phyloP scores from a whole-genome alignment of 2,797 vertebrate genomes.

The Macropus fuliginosus region DNA sequence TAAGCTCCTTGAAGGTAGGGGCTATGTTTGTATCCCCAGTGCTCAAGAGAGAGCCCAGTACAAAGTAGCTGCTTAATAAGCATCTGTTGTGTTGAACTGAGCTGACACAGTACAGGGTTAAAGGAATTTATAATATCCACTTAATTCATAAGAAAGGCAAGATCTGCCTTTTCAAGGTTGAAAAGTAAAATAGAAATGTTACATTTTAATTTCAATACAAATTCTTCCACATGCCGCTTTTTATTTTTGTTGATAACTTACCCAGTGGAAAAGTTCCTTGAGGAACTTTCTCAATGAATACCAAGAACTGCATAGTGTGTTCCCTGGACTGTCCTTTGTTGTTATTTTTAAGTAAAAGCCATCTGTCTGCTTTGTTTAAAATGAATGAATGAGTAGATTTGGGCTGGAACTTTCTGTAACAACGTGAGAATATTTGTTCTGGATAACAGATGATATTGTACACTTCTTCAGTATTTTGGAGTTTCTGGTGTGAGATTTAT shows the following conservation, averaged over 20 bases:
- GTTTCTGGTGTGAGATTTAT: constrained; percentile 56
- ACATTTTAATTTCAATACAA: constrained; percentile 27
- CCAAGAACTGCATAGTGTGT: constrained; percentile 20
- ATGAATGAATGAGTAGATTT: not conserved
- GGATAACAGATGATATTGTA: constrained; percentile 65
- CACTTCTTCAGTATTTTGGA: constrained; percentile 31
- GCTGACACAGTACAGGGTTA: not conserved
- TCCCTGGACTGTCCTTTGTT: constrained; percentile 59
- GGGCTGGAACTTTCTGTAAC: constrained; percentile 62
- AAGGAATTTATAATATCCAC: not conserved
- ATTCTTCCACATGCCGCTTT: constrained; percentile 56
- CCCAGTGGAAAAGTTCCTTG: constrained; percentile 66
- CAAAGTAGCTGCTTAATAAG: not conserved
- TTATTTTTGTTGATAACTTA: constrained; percentile 57
- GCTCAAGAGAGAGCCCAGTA: not conserved
- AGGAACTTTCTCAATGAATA: constrained; percentile 71
- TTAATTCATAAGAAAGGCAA: not conserved
- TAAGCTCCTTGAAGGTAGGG: not conserved
- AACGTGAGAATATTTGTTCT: constrained; percentile 40
- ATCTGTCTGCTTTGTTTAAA: constrained; percentile 73
- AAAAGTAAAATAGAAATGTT: constrained; percentile 24
- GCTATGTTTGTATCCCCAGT: not conserved
- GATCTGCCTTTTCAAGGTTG: not conserved
- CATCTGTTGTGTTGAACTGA: not conserved
- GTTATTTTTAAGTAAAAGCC: constrained; percentile 75